phyloP scores from a whole-genome alignment of 2,113 vertebrate species.

The Poeciliopsis retropinna region DNA sequence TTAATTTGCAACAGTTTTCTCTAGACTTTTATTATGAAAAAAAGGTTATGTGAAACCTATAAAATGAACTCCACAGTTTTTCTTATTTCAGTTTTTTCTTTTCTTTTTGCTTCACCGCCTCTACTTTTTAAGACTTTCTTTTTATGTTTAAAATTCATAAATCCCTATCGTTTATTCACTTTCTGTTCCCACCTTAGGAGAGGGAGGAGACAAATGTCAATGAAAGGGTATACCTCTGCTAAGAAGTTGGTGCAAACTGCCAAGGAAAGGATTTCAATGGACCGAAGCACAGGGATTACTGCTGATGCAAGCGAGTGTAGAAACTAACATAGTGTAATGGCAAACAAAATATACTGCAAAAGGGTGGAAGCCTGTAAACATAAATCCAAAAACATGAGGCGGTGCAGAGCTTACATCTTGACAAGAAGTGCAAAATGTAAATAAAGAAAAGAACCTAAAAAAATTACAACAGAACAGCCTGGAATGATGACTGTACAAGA shows the following conservation, averaged over 20 bases:
- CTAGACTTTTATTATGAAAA: neutral
- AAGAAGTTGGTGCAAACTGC: neutral
- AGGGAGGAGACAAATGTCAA: neutral
- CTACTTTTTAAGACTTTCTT: neutral
- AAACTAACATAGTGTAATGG: neutral
- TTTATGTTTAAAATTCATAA: constrained; percentile 3
- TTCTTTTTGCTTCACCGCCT: constrained; percentile 5
- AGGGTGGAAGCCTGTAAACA: neutral
- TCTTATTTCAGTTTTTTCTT: constrained; percentile 27
- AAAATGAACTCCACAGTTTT: constrained; percentile 4
- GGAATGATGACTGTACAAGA: neutral
- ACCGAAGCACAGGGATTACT: neutral
- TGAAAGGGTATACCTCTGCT: neutral
- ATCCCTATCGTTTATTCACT: neutral
- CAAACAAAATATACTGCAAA: neutral
- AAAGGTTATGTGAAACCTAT: neutral
- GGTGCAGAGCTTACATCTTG: neutral
- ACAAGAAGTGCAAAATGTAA: neutral
- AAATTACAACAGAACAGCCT: neutral
- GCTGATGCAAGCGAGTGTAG: neutral
- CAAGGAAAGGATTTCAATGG: neutral
- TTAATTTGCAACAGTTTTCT: constrained; percentile 13
- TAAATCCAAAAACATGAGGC: neutral
- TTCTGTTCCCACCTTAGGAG: neutral
- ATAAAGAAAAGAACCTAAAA: neutral